These are phyloP conservation scores for Rhizoglyphus robini DNA, from an alignment of 1,140 invertebrate genomes.

Conservation along the genomic window DNA sequence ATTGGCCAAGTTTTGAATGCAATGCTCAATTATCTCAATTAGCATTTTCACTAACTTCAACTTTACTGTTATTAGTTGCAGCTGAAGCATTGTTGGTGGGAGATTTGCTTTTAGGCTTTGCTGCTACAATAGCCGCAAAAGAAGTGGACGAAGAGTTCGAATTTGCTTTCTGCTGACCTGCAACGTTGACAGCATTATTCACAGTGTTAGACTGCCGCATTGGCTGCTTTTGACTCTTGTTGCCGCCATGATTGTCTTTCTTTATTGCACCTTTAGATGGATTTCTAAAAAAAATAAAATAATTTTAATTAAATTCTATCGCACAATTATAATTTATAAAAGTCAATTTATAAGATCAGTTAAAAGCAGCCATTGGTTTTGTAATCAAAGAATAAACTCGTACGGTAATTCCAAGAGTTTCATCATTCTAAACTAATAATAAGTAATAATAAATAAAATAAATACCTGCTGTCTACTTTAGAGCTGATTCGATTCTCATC, in stretches of 20 bases:
- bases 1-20: too few relatives aligned
- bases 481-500: background rate
- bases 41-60: background rate
- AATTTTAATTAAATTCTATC: background rate
- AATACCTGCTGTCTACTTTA: background rate
- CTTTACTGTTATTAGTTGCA: background rate
- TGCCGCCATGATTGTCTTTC: background rate
- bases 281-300: background rate
- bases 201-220: background rate
- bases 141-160: background rate
- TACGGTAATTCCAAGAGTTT: background rate
- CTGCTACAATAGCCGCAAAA: conserved; percentile 2
- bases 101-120: conserved; percentile 1
- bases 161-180: background rate
- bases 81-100: background rate
- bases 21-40: too few relatives aligned
- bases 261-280: background rate
- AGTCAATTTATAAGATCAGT: background rate
- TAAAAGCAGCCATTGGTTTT: background rate
- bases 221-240: background rate
- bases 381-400: background rate
- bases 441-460: background rate
- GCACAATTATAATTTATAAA: background rate
- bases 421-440: background rate
- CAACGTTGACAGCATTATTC: background rate